Percentiles rank a stretch among this genome's conserved stretches.
These are phyloP conservation scores for Latheticus oryzae DNA, from an alignment of 2,888 invertebrate species.

Conservation along the genomic window DNA sequence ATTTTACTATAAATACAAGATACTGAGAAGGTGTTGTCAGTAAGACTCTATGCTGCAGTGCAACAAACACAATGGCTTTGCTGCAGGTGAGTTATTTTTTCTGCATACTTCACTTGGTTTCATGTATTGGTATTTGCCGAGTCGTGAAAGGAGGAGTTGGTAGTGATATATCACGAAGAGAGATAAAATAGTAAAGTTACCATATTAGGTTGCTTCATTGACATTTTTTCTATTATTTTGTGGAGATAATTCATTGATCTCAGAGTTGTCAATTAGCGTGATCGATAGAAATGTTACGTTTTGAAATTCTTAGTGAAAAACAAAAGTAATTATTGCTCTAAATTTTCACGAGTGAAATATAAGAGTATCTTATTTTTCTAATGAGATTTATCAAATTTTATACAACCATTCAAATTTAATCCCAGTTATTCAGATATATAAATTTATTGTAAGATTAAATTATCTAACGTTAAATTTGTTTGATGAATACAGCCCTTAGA, in stretches of 20 bases:
- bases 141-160: conserved; percentile 44
- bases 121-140: conserved; percentile 22
- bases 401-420: too few species aligned
- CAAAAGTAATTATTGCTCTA: too few species aligned
- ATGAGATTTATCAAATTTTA: too few species aligned
- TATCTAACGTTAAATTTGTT: too few species aligned
- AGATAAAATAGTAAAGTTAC: conserved; percentile 8
- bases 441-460: too few species aligned
- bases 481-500: too few species aligned
- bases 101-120: too few species aligned
- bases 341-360: too few species aligned
- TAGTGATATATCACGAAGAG: conserved; percentile 46
- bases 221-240: too few species aligned
- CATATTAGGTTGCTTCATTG: conserved; percentile 8
- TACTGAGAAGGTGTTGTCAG: conserved; percentile 45
- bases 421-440: too few species aligned
- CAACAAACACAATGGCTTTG: conserved; percentile 40
- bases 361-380: too few species aligned
- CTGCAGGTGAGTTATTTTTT: conserved; percentile 44
- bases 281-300: not conserved
- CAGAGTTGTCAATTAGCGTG: conserved; percentile 6
- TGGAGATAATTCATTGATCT: too few species aligned
- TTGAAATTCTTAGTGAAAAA: conserved; percentile 6
- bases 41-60: conserved; percentile 22
- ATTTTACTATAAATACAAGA: conserved; percentile 50